Evolutionary conservation across 1,140 invertebrate genomes (phyloP).

Genomic region (Meloidogyne hapla): DNA sequence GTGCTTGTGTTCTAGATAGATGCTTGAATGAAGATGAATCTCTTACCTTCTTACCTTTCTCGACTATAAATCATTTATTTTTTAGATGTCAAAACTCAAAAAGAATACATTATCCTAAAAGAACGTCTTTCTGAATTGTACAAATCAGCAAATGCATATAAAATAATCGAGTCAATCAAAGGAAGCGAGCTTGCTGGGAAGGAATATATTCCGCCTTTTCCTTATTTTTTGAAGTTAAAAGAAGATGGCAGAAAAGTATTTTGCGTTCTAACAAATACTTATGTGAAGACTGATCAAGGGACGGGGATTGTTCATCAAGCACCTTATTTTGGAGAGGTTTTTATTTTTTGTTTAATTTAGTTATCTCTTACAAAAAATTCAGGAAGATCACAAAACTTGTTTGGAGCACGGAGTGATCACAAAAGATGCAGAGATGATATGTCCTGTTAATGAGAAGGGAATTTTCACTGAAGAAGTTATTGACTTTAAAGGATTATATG

Average conservation of each 20-base stretch:
- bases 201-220: conserved; percentile 84
- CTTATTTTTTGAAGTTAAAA: conserved; percentile 75
- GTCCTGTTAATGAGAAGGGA: conserved; percentile 89
- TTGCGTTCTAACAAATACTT: conserved; percentile 80
- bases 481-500: conserved; percentile 78
- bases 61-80: neutral
- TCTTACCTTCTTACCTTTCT: no score
- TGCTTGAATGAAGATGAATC: no score
- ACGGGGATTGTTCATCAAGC: conserved; percentile 99
- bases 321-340: conserved; percentile 91
- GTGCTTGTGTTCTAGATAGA: no score
- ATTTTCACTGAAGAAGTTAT: conserved; percentile 79
- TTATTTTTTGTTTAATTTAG: conserved; percentile 13
- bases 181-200: conserved; percentile 80
- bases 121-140: conserved; percentile 77
- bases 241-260: conserved; percentile 72
- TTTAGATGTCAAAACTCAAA: conserved; percentile 69
- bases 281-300: conserved; percentile 93
- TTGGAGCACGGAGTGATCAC: conserved; percentile 78
- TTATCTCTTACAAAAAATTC: neutral
- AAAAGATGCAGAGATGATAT: conserved; percentile 73
- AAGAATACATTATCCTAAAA: conserved; percentile 85
- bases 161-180: conserved; percentile 69
- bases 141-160: conserved; percentile 70
- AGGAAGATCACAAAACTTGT: conserved; percentile 83